These are phyloP conservation scores for Brachyptera putata DNA, from an alignment of 2,888 invertebrate species.

Conservation along the genomic window DNA sequence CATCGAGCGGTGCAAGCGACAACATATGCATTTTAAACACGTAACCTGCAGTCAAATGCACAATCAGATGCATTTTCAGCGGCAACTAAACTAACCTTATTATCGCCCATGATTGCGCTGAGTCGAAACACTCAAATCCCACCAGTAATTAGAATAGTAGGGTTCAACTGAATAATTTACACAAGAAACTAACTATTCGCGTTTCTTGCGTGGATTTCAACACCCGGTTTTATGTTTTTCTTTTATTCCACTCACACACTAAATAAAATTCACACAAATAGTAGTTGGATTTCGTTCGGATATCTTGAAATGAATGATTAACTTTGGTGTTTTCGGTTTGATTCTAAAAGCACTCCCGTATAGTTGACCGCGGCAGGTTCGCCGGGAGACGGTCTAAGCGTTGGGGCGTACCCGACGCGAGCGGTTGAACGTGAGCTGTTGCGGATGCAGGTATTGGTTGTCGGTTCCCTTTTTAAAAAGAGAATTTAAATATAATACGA, in stretches of 20 bases:
- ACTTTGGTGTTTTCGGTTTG: too few relatives aligned
- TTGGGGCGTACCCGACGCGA: constrained; percentile 5
- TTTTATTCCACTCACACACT: constrained; percentile 10
- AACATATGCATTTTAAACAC: too few relatives aligned
- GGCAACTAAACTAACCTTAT: too few relatives aligned
- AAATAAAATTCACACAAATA: not conserved
- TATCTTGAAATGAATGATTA: not conserved
- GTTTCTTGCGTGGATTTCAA: not conserved
- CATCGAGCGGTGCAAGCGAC: too few relatives aligned
- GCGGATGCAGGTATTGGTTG: not conserved
- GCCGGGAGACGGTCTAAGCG: not conserved
- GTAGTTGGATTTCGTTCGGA: not conserved
- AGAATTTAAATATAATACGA: constrained; percentile 1
- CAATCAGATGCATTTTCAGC: too few relatives aligned
- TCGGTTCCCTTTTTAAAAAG: constrained; percentile 7
- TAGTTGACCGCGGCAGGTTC: too few relatives aligned
- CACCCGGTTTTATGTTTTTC: constrained; percentile 6
- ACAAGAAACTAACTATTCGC: constrained; percentile 7
- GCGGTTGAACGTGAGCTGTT: not conserved
- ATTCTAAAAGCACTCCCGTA: too few relatives aligned
- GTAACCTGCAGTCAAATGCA: too few relatives aligned
- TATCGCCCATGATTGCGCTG: constrained; percentile 9
- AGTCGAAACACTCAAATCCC: constrained; percentile 2
- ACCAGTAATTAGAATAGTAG: not conserved
- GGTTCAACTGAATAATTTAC: not conserved